Conservation (phyloP, 1,140 invertebrate species). For the Zaprionus camerounensis region DNA sequence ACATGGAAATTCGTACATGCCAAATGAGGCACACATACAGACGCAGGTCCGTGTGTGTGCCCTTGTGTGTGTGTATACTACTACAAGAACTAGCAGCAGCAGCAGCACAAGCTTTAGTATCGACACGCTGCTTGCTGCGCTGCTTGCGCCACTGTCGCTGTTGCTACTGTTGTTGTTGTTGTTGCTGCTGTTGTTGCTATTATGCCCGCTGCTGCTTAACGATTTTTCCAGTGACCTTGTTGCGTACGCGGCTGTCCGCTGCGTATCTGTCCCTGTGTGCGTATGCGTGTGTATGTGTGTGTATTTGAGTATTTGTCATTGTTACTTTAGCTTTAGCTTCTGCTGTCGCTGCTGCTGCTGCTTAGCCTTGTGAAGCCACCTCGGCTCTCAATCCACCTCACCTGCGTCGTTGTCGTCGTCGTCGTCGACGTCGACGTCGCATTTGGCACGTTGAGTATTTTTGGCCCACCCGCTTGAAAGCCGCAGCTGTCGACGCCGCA, state of each 20-base stretch:
- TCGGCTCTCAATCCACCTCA: constrained; percentile 34
- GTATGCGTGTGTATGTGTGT: constrained; percentile 28
- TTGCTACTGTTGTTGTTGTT: constrained; percentile 1
- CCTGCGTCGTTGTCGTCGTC: constrained; percentile 1
- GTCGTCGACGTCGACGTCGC: no score
- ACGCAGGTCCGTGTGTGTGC: neutral
- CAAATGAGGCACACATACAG: constrained; percentile 10
- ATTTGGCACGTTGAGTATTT: constrained; percentile 12
- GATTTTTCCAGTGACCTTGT: constrained; percentile 84
- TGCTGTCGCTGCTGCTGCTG: constrained; percentile 38
- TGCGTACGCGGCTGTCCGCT: constrained; percentile 76
- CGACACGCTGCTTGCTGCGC: constrained; percentile 51
- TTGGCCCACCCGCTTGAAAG: constrained; percentile 30
- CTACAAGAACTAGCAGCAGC: constrained; percentile 15
- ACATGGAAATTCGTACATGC: neutral
- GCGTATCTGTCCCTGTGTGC: constrained; percentile 12
- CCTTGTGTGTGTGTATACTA: constrained; percentile 60
- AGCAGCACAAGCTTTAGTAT: constrained; percentile 31
- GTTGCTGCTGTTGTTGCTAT: constrained; percentile 43
- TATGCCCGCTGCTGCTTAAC: constrained; percentile 59
- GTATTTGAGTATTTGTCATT: constrained; percentile 47
- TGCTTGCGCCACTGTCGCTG: constrained; percentile 31
- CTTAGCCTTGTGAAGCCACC: constrained; percentile 64
- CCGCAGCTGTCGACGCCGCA: constrained; percentile 35
- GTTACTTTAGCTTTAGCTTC: constrained; percentile 26